Evolutionary conservation across 2,797 vertebrate species (phyloP).

Genomic region (Neopelma chrysocephalum): DNA sequence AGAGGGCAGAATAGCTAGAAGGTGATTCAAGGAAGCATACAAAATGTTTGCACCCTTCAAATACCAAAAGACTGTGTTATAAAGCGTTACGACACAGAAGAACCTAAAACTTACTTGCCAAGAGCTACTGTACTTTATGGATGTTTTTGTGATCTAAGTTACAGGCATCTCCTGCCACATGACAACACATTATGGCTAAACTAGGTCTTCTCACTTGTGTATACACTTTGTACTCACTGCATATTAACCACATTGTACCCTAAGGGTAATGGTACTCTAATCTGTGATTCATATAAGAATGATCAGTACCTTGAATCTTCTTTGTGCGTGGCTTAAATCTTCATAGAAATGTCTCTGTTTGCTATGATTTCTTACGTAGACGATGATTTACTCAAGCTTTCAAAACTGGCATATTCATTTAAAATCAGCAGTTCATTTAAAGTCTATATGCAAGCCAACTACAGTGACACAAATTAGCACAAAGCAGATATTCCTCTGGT

Average conservation of each 20-base stretch:
- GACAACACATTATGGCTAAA: neutral
- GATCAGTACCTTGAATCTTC: neutral
- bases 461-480: constrained; percentile 27
- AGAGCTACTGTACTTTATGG: neutral
- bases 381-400: neutral
- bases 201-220: neutral
- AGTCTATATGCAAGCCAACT: neutral
- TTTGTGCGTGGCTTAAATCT: neutral
- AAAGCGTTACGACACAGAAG: neutral
- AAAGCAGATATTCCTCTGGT: constrained; percentile 32
- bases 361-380: neutral
- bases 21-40: neutral
- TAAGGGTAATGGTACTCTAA: neutral
- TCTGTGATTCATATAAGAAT: neutral
- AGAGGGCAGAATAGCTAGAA: neutral
- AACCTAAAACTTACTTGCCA: neutral
- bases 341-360: neutral
- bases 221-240: neutral
- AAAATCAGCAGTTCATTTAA: constrained; percentile 5
- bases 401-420: constrained; percentile 4
- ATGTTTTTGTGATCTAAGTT: neutral
- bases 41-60: neutral
- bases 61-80: neutral
- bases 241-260: neutral
- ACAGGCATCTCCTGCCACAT: neutral